Evolutionary conservation across 2,888 invertebrate species (phyloP).

Genomic region (Neoitamus cyanurus): DNA sequence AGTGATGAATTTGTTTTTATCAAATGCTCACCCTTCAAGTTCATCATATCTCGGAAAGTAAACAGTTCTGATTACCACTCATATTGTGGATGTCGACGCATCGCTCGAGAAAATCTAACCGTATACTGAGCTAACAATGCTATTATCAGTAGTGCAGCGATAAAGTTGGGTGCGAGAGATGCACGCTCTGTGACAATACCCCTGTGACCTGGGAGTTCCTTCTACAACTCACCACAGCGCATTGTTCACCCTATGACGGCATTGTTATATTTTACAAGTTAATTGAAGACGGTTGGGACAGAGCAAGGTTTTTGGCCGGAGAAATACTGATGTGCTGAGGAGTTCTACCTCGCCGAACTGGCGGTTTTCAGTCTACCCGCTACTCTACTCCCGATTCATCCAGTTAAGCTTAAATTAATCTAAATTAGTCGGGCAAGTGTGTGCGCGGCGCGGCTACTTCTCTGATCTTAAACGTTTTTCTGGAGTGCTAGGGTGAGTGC

Average conservation of each 20-base stretch:
- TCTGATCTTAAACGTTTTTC: slow-evolving; percentile 13
- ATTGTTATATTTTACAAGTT: slow-evolving; percentile 15
- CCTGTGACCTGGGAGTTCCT: not conserved
- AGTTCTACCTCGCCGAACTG: slow-evolving; percentile 27
- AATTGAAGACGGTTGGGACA: slow-evolving; percentile 4
- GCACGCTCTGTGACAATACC: not conserved
- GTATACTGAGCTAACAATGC: slow-evolving; percentile 17
- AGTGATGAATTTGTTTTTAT: not conserved
- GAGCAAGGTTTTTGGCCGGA: slow-evolving; percentile 17
- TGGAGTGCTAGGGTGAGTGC: not conserved
- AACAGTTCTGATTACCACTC: not conserved
- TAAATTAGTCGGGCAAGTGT: slow-evolving; percentile 20
- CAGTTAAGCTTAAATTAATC: slow-evolving; percentile 36
- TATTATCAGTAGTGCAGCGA: slow-evolving; percentile 1
- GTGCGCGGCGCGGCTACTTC: slow-evolving; percentile 23
- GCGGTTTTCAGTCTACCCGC: not conserved
- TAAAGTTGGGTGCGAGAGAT: not conserved
- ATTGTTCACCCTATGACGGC: slow-evolving; percentile 8
- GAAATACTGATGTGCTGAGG: slow-evolving; percentile 24
- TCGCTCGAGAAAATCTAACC: not conserved
- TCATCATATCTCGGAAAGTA: not conserved
- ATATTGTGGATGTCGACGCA: not conserved
- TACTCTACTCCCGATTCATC: not conserved
- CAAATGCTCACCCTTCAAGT: not conserved
- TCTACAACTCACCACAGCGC: not conserved